Conservation (phyloP, 2,888 invertebrate genomes). For the Calameuta filiformis region DNA sequence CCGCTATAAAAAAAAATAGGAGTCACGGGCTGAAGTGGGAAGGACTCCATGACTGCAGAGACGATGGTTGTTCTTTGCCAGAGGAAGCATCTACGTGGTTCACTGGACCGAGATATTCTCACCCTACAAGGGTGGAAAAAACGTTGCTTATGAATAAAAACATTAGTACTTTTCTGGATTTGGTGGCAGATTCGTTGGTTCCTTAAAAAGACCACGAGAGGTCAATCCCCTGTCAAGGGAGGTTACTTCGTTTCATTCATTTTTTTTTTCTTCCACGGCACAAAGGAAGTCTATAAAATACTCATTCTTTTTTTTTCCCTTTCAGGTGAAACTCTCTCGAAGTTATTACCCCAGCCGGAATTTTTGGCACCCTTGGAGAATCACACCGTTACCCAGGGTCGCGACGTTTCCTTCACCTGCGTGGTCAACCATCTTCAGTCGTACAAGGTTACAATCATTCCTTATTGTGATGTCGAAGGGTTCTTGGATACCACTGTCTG, state of each 20-base stretch:
- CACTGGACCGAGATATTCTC: not conserved
- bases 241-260: not conserved
- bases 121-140: not conserved
- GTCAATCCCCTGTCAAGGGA: not conserved
- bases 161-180: slow-evolving; percentile 2
- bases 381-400: slow-evolving; percentile 84
- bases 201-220: not conserved
- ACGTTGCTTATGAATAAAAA: slow-evolving; percentile 23
- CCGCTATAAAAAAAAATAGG: slow-evolving; percentile 7
- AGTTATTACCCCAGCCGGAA: slow-evolving; percentile 75
- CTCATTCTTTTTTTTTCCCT: slow-evolving; percentile 36
- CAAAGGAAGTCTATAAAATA: not conserved
- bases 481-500: not conserved
- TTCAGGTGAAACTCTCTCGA: slow-evolving; percentile 76
- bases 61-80: not conserved
- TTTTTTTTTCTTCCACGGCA: not conserved
- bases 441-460: slow-evolving; percentile 75
- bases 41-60: not conserved
- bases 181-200: not conserved
- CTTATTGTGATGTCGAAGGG: not conserved
- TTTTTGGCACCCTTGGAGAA: slow-evolving; percentile 85
- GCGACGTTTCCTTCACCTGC: slow-evolving; percentile 87
- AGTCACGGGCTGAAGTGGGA: not conserved
- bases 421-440: slow-evolving; percentile 86
- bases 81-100: not conserved